Evolutionary conservation across 2,797 vertebrate genomes (phyloP), one percentile per base, ranked within the genome.

Genomic region (Sebastes itinus): DNA sequence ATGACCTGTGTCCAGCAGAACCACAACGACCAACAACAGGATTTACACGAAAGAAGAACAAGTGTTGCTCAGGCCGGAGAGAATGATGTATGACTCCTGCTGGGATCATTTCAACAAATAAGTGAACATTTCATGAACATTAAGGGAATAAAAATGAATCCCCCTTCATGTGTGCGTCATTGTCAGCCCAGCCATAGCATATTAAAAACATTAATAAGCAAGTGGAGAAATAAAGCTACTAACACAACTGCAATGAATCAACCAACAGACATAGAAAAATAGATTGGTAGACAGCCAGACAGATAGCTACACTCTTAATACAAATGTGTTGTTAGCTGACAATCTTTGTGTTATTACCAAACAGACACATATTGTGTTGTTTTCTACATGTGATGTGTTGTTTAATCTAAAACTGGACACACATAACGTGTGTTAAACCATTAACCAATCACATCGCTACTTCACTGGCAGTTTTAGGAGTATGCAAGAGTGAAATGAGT

Each of bases 11-110:
- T 58, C n/a, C 35, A 27, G 55, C 18, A 67, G 35, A 5, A 68
- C 13, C 16, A 72, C 56, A 63, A 27, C 23, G 58, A 70, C 42
- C 28, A 72, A 27, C 71, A 56, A 58, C 54, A 77, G 28, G 54
- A 80, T 75, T 77, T 28, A 42, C 28, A 58, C 42, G 23, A 30
- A 75, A 66, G 35, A 77, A 35, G 20, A 63, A 69, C 5, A 58
- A 32, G 12, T 46, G 59, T 42, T 46, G 49, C 54, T 33, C 2
- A 52, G n/a, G 38, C 67, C 61, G 7, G 1, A 38, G 23, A 74
- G 33, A 83, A 38, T 52, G 20, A 65, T 2, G 1, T 22, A 18
- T 22, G 52, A 75, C 28, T 66, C 30, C 52, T 38, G 58, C 25
- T 54, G 13, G 14, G 33, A n/a, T 71, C 16, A 14, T 81, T 75